These are phyloP conservation scores for Eucera pruinosa DNA, from an alignment of 2,888 invertebrate species.

Conservation along the genomic window DNA sequence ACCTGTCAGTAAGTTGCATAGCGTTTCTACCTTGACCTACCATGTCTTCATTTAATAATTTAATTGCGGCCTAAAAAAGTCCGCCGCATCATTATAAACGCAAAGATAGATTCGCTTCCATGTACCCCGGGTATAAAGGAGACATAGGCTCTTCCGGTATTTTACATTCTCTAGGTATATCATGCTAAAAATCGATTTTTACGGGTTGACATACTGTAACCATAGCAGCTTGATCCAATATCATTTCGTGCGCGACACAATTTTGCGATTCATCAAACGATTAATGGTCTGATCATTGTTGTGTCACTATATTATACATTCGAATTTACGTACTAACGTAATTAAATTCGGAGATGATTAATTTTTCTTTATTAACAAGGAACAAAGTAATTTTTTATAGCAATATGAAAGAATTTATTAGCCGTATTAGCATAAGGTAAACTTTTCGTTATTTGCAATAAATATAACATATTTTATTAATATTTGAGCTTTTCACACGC, in stretches of 20 bases:
- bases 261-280: conserved; percentile 34
- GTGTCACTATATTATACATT: neutral
- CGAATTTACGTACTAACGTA: neutral
- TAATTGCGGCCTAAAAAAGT: conserved; percentile 32
- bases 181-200: conserved; percentile 73
- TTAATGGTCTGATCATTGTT: conserved; percentile 11
- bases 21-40: conserved; percentile 58
- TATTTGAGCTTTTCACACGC: no score
- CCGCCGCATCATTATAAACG: conserved; percentile 5
- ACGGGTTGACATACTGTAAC: conserved; percentile 76
- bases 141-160: conserved; percentile 33
- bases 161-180: conserved; percentile 48
- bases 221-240: conserved; percentile 76
- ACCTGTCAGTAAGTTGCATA: conserved; percentile 46
- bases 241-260: conserved; percentile 32
- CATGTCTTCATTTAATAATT: conserved; percentile 48
- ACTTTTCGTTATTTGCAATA: no score
- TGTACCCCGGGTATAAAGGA: conserved; percentile 11
- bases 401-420: no score
- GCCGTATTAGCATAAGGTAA: no score
- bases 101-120: conserved; percentile 16
- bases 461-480: no score
- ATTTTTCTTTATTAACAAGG: neutral
- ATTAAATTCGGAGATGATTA: neutral
- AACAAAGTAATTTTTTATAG: neutral